phyloP scores from a whole-genome alignment of 2,888 invertebrate genomes.

The Epirrita christyi region DNA sequence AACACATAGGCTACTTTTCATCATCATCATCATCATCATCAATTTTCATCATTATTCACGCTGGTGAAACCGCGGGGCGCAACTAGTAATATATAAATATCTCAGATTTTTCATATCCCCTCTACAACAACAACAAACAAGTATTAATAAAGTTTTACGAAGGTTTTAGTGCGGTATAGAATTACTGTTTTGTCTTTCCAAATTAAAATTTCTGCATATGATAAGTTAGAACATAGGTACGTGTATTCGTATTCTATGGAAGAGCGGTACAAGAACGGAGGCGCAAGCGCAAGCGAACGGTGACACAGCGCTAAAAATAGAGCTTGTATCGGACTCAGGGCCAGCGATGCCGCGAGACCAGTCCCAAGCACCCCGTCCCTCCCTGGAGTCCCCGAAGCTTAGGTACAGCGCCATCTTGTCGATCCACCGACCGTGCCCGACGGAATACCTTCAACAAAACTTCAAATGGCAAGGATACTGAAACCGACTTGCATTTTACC shows the following conservation, averaged over 20 bases:
- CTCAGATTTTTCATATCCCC: too few species aligned
- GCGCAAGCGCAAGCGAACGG: constrained; percentile 65
- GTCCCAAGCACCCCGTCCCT: constrained; percentile 58
- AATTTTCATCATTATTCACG: too few species aligned
- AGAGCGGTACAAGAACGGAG: constrained; percentile 37
- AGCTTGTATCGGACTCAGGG: constrained; percentile 60
- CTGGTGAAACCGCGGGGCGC: too few species aligned
- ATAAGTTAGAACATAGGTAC: constrained; percentile 14
- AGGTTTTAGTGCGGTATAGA: constrained; percentile 4
- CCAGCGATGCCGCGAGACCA: constrained; percentile 50
- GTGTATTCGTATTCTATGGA: constrained; percentile 39
- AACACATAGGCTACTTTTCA: too few species aligned
- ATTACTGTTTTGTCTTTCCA: constrained; percentile 7
- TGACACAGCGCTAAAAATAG: constrained; percentile 84
- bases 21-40: too few species aligned
- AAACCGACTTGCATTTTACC: constrained; percentile 49
- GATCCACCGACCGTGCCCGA: constrained; percentile 64
- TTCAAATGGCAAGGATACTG: constrained; percentile 66
- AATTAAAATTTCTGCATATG: constrained; percentile 20
- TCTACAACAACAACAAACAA: too few species aligned
- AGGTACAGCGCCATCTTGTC: constrained; percentile 77
- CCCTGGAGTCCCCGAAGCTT: constrained; percentile 57
- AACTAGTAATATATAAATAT: constrained; percentile 1
- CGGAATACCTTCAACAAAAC: constrained; percentile 57
- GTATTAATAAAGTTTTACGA: not conserved